phyloP scores from a whole-genome alignment of 64 coral and sea anemone genomes.

The Anthopleura sola region DNA sequence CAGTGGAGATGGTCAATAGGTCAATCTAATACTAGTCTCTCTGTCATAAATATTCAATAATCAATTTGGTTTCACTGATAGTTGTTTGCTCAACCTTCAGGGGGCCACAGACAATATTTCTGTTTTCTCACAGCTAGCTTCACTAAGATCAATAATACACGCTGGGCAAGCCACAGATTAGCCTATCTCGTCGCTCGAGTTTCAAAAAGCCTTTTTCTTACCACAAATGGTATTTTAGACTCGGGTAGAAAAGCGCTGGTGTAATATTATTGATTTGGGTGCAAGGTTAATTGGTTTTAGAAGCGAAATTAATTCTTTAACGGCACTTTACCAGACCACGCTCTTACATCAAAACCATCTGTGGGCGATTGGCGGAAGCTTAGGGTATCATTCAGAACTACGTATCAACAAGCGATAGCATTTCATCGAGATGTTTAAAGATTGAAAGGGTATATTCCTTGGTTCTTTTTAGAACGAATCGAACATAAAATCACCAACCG shows the following conservation, averaged over 20 bases:
- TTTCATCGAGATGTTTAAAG: background rate
- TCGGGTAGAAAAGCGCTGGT: background rate
- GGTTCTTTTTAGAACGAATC: background rate
- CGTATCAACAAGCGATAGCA: background rate
- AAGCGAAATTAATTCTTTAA: conserved; percentile 13
- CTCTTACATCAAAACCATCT: background rate
- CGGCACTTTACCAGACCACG: conserved; percentile 18
- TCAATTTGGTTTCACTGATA: conserved; percentile 19
- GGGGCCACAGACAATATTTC: background rate
- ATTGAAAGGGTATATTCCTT: background rate
- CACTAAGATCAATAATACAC: background rate
- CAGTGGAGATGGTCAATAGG: conserved; percentile 13
- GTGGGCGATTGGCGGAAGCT: background rate
- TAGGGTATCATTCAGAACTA: background rate
- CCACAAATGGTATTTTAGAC: background rate
- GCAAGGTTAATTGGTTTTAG: conserved; percentile 23
- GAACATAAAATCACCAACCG: background rate
- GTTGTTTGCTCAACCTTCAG: conserved; percentile 22
- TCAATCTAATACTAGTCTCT: conserved; percentile 1
- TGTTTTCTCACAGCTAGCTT: background rate
- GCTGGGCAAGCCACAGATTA: background rate
- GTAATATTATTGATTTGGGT: conserved; percentile 20
- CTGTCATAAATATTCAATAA: conserved; percentile 26
- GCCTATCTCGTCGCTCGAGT: background rate
- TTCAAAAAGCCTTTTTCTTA: background rate